Base-by-base conservation (phyloP, 2,888 invertebrate genomes). In the Aelia acuminata region DNA sequence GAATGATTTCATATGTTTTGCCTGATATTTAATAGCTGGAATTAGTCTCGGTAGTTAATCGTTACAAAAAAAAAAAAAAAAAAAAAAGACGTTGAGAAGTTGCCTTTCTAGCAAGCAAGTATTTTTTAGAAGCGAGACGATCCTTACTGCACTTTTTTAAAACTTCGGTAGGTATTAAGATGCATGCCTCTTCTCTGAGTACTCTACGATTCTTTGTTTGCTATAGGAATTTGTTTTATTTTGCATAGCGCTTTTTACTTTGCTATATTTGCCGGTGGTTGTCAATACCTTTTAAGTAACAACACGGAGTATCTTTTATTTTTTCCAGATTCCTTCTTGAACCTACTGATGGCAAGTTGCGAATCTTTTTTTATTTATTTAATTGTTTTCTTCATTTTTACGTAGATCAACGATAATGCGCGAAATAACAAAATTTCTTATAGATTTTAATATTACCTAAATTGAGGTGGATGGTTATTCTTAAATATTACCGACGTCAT, bases 231-330 rank as follows among this genome's bases (percentile, higher is more conserved):
- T 70, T 70, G 18, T 70, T 35, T 70, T 70, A 35, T 35, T 70
- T 70, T 70, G 35, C 31, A 70, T 35, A 70, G 35, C 35, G 63
- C 31, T 70, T 70, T 35, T 15, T 35, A 70, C 63, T 70, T 70
- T 35, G 31, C 63, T 70, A 35, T 70, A 70, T 70, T 70, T 70
- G 63, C 63, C 63, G 35, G 18, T 70, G 63, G 63, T 70, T 18
- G 31, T 35, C 63, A 18, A 31, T 7, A 35, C 63, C 63, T 70
- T 70, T 18, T 35, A 35, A 70, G 63, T 31, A 35, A n/a, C n/a
- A 7, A 35, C 18, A 70, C 63, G 15, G 4, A 70, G 31, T 18
- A 7, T 20, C 35, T 70, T 70, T 70, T 70, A 31, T 35, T 70
- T 4, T 53, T 22, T 22, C 53, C n/a, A 35, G 31, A 0, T 70